Evolutionary conservation across 2,797 vertebrate species (phyloP), one percentile per base, ranked within the genome.

Genomic region (Antennarius maculatus): DNA sequence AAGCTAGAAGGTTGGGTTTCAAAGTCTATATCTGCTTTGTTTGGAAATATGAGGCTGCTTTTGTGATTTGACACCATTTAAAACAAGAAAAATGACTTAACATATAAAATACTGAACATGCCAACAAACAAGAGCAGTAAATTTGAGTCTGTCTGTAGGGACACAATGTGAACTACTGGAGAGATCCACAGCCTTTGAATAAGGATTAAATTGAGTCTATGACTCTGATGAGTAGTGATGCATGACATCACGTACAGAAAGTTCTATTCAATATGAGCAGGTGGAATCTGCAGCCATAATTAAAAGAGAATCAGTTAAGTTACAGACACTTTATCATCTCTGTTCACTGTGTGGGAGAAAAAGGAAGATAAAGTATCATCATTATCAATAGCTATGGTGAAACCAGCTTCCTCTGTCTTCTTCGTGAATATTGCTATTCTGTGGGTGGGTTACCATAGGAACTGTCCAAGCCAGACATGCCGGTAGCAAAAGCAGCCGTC

Each of bases 361-460:
- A 41, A 72, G 56, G 80, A 71, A 85, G 56, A 86, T 78, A 85
- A 84, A 81, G 77, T 85, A 83, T 89, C 82, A 89, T 92, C 85
- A 87, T 91, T 89, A 92, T 86, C 89, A 86, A 88, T 80, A 91
- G 87, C 88, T 90, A 84, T 89, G 85, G 87, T 90, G 93, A 92
- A 92, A 86, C 81, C 59, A 72, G 83, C 81, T 92, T 89, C 88
- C 86, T 92, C 86, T 81, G 76, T 66, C 31, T 81, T 78, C 75
- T 80, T 77, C 75, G 79, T 88, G 87, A 88, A 86, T 87, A 64
- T 82, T 61, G 87, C 90, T 65, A 86, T 90, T 87, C 82, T 91
- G 92, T 93, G 91, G 92, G 93, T 69, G 91, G 82, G 93, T 95
- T 93, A 80, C 92, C 91, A 94, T 94, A 88, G 94, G 90, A 94